Evolutionary conservation across 1,140 invertebrate genomes (phyloP).

Genomic region (Caerostris darwini): DNA sequence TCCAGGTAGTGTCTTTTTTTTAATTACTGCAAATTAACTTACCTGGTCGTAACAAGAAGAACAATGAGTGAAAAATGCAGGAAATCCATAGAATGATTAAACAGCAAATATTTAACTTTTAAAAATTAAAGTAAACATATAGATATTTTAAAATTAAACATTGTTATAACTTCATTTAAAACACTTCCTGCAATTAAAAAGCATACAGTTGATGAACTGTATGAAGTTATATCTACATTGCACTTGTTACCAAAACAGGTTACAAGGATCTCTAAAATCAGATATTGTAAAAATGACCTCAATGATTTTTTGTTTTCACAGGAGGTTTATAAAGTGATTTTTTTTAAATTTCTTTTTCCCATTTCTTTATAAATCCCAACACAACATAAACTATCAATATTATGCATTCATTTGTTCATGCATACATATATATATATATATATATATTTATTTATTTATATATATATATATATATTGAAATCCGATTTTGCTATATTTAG

Average conservation of each 20-base stretch:
- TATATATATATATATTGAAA: neutral
- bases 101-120: constrained; percentile 26
- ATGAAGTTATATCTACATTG: constrained; percentile 59
- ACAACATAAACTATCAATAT: neutral
- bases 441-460: neutral
- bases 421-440: neutral
- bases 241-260: constrained; percentile 65
- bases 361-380: constrained; percentile 75
- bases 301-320: neutral
- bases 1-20: neutral
- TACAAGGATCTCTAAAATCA: constrained; percentile 74
- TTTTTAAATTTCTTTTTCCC: constrained; percentile 14
- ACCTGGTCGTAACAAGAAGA: neutral
- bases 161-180: constrained; percentile 57
- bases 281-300: constrained; percentile 69
- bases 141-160: constrained; percentile 47
- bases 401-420: neutral
- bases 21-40: constrained; percentile 30
- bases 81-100: constrained; percentile 27
- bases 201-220: constrained; percentile 38
- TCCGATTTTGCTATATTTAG: neutral
- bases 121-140: constrained; percentile 53
- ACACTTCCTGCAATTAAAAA: constrained; percentile 64
- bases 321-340: constrained; percentile 68
- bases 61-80: constrained; percentile 13